A percentile compares a stretch with the other conserved stretches of the same genome.
Evolutionary conservation across 2,888 invertebrate genomes (phyloP).

Genomic region (Electrophaes corylata): DNA sequence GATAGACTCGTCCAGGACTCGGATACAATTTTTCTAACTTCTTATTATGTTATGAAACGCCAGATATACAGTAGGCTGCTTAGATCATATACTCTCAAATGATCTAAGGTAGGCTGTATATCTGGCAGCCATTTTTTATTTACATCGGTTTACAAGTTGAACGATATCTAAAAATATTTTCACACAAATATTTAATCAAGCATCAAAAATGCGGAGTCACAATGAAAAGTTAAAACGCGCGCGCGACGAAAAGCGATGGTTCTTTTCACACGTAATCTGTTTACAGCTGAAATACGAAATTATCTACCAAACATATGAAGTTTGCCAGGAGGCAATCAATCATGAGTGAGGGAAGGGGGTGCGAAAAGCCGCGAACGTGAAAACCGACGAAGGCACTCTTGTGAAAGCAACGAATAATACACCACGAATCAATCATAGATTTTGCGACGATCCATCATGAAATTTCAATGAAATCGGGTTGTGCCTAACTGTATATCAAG

Average conservation of each 20-base stretch:
- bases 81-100: no score
- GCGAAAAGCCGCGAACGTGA: slow-evolving; percentile 73
- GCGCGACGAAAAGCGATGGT: slow-evolving; percentile 61
- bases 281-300: slow-evolving; percentile 83
- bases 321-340: slow-evolving; percentile 78
- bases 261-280: slow-evolving; percentile 81
- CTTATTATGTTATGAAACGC: slow-evolving; percentile 2
- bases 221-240: slow-evolving; percentile 60
- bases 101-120: no score
- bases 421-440: slow-evolving; percentile 83
- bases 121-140: slow-evolving; percentile 3
- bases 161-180: slow-evolving; percentile 15
- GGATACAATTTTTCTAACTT: slow-evolving; percentile 8
- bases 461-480: slow-evolving; percentile 69
- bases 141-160: slow-evolving; percentile 16
- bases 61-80: no score
- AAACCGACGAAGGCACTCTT: slow-evolving; percentile 75
- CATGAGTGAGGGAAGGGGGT: slow-evolving; percentile 68
- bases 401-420: slow-evolving; percentile 80
- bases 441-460: slow-evolving; percentile 81
- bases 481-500: slow-evolving; percentile 24
- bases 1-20: slow-evolving; percentile 28
- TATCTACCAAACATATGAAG: slow-evolving; percentile 83
- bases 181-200: slow-evolving; percentile 52
- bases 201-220: slow-evolving; percentile 65